Base-by-base conservation (phyloP, 2,797 vertebrate species). In the Danio choprae region DNA sequence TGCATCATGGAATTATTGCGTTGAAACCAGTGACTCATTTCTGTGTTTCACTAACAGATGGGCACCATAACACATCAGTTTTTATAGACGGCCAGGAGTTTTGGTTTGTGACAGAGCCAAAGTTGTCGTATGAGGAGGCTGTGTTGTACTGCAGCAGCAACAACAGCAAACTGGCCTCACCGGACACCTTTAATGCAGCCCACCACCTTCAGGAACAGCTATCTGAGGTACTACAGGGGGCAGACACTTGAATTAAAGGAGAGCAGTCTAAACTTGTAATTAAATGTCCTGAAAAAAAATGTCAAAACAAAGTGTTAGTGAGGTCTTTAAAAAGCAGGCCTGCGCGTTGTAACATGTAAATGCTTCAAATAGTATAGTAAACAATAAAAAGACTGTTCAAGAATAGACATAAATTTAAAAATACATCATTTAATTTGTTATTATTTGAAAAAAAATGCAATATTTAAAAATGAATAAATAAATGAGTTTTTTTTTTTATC, bases 71-170 rank as follows among this genome's bases (percentile, higher is more conserved):
- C 44, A 86, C 92, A 1, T 93, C 96, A 0, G 59, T 95, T 83
- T 92, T 97, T 81, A 73, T 97, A 71, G 97, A 97, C 78, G 93
- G 91, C 67, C 88, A 93, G 22, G 97, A 99, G 93, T 97, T 96
- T 81, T 99, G 97, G 98, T 97, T 99, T 87, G 92, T 98, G 59
- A 79, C 84, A 0, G 87, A 96, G 44, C 92, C 92, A 11, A 87
- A 64, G 58, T 90, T 98, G 43, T 91, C 83, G 70, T 95, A 91
- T 74, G 93, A 96, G 82, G 95, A 98, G 90, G 97, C 98, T 1
- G 44, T 78, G 15, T 85, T 94, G 16, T 98, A 93, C 82, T 99
- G 98, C 87, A 87, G 85, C 4, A 88, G 86, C 60, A 96, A 94
- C 70, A 92, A 86, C 77, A 96, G 97, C 86, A 95, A 89, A 83